A percentile compares a stretch with the other conserved stretches of the same genome.
Conservation (phyloP, 2,888 invertebrate species). For the Lithophane ornitopus region DNA sequence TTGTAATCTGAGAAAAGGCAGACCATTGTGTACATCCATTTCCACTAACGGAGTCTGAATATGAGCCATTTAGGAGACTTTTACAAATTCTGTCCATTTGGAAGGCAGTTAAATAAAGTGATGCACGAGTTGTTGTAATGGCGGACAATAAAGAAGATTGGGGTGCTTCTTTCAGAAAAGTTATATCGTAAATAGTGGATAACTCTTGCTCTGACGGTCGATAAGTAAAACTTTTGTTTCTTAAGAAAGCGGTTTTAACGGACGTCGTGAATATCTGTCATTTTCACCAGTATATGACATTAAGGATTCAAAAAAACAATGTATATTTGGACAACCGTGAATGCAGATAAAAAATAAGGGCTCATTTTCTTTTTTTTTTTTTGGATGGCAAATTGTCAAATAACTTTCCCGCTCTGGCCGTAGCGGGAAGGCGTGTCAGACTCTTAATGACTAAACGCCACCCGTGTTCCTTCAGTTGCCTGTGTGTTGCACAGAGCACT, state of each 20-base stretch:
- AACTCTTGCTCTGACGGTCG: background rate
- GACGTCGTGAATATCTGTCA: background rate
- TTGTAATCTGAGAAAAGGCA: slow-evolving; percentile 21
- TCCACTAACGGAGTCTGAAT: background rate
- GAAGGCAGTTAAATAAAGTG: slow-evolving; percentile 29
- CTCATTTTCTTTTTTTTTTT: no score
- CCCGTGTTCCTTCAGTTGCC: no score
- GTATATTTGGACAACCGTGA: background rate
- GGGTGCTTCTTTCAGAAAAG: background rate
- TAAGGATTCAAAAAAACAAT: background rate
- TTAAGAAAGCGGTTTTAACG: background rate
- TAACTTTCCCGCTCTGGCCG: no score
- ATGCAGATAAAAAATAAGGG: no score
- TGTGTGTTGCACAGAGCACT: no score
- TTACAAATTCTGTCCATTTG: slow-evolving; percentile 23
- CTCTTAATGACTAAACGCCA: no score
- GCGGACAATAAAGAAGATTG: slow-evolving; percentile 17
- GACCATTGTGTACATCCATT: slow-evolving; percentile 24
- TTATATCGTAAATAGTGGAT: background rate
- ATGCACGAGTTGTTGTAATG: slow-evolving; percentile 22
- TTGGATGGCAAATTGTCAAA: no score
- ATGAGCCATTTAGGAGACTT: slow-evolving; percentile 8
- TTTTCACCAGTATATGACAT: background rate
- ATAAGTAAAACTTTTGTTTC: background rate
- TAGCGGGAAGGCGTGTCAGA: no score